Evolutionary conservation across 2,797 vertebrate species (phyloP), one percentile per base, ranked within the genome.

Genomic region (Protonibea diacanthus): DNA sequence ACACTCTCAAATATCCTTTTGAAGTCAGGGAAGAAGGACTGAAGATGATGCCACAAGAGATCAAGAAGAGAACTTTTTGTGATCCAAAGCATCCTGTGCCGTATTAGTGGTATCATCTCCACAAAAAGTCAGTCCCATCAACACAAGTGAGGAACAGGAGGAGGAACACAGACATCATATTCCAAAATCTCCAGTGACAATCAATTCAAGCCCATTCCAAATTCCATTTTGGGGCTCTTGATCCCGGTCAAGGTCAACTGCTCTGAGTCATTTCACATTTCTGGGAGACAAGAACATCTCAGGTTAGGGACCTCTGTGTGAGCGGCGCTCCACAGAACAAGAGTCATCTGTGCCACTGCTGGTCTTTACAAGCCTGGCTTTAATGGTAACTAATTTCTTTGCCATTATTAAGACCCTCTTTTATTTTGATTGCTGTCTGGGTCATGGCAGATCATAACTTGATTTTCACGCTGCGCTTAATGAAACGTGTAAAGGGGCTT

Each of bases 361-460:
- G 88, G 81, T 89, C 83, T 94, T 93, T 93, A 93, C 85, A 93
- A 89, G 88, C 84, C 88, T n/a, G 72, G 71, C 62, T 92, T 90
- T 93, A 87, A 92, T 81, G 86, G 65, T 72, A 88, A 91, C 89
- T 90, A 81, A 91, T 92, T 93, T 82, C 77, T 89, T 74, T 85
- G 87, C 72, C 90, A 86, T 90, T 86, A 89, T 91, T 88, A 93
- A 92, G 92, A 70, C 74, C 80, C 64, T 86, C 82, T 88, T 92
- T 92, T 90, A 84, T 89, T 94, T 92, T 88, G 88, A 94, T 92
- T 90, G 91, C 88, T 48, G 86, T 83, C 82, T 78, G 85, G 91
- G 90, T 89, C 87, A 87, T 64, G 86, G 85, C 87, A 74, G 88
- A 89, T 87, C 86, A 85, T 91, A 89, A 92, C 88, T 80, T 78